phyloP scores from a whole-genome alignment of 2,113 vertebrate species.

The Pao palembangensis region DNA sequence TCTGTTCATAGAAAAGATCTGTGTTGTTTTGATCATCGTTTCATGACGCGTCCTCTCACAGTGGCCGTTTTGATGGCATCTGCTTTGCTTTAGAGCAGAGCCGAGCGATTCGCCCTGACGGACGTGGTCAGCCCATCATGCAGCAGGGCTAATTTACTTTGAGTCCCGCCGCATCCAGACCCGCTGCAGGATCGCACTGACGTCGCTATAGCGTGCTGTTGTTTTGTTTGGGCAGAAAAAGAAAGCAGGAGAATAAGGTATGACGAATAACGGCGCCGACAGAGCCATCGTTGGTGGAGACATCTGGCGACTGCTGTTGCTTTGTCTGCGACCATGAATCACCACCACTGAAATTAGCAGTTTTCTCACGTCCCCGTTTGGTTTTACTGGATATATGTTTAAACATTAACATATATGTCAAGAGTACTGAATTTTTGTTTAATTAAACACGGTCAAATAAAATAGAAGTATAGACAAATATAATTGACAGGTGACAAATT shows the following conservation, averaged over 20 bases:
- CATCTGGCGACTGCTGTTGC: constrained; percentile 38
- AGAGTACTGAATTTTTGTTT: no score
- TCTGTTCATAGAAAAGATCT: constrained; percentile 23
- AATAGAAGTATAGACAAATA: no score
- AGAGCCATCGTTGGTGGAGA: constrained; percentile 59
- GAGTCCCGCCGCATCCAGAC: constrained; percentile 47
- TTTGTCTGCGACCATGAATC: constrained; percentile 23
- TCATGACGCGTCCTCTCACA: constrained; percentile 32
- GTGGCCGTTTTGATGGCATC: constrained; percentile 57
- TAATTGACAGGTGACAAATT: no score
- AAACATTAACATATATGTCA: no score
- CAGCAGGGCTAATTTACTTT: constrained; percentile 63
- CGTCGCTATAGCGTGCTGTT: constrained; percentile 60
- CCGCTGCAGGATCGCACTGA: constrained; percentile 49
- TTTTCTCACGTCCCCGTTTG: constrained; percentile 40
- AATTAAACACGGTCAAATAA: no score
- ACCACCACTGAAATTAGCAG: constrained; percentile 29
- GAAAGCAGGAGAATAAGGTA: constrained; percentile 41
- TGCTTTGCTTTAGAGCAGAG: constrained; percentile 69
- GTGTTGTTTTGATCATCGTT: constrained; percentile 46
- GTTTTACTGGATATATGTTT: constrained; percentile 28
- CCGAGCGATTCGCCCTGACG: constrained; percentile 57
- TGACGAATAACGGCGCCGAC: constrained; percentile 51
- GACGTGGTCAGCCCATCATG: constrained; percentile 62
- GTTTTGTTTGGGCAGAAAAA: constrained; percentile 59